Evolutionary conservation across 2,888 invertebrate species (phyloP).

Genomic region (Cepaea hortensis): DNA sequence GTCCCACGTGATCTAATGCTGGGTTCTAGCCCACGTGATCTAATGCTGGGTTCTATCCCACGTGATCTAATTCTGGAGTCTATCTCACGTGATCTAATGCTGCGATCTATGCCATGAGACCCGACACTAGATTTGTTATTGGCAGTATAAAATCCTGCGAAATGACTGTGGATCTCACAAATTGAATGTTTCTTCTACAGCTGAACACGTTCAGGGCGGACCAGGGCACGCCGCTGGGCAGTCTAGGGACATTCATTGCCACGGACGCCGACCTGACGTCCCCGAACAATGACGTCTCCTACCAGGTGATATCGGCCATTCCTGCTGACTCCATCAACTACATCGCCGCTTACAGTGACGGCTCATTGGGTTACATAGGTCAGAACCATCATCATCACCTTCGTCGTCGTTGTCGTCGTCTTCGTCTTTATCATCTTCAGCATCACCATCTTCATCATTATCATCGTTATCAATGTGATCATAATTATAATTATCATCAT

Average conservation of each 20-base stretch:
- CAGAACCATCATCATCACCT: background rate
- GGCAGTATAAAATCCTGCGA: too few relatives aligned
- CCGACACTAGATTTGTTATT: too few relatives aligned
- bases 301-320: conserved; percentile 5
- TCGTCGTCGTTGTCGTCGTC: background rate
- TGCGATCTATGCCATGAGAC: too few relatives aligned
- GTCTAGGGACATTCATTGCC: conserved; percentile 38
- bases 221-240: conserved; percentile 44
- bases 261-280: conserved; percentile 50
- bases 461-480: too few relatives aligned
- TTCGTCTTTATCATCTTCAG: conserved; percentile 24
- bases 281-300: conserved; percentile 49
- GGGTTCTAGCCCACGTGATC: too few relatives aligned
- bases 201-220: conserved; percentile 38
- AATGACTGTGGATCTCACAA: too few relatives aligned
- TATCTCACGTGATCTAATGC: too few relatives aligned
- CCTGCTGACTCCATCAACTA: conserved; percentile 6
- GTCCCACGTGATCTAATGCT: too few relatives aligned
- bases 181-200: background rate
- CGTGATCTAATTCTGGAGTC: too few relatives aligned
- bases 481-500: too few relatives aligned
- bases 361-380: conserved; percentile 28
- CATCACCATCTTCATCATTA: too few relatives aligned
- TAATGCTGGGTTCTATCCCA: too few relatives aligned
- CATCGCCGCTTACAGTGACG: conserved; percentile 29